A percentile compares a stretch with the other conserved stretches of the same genome.
Conservation (phyloP, 2,113 vertebrate genomes). For the Scomber scombrus region DNA sequence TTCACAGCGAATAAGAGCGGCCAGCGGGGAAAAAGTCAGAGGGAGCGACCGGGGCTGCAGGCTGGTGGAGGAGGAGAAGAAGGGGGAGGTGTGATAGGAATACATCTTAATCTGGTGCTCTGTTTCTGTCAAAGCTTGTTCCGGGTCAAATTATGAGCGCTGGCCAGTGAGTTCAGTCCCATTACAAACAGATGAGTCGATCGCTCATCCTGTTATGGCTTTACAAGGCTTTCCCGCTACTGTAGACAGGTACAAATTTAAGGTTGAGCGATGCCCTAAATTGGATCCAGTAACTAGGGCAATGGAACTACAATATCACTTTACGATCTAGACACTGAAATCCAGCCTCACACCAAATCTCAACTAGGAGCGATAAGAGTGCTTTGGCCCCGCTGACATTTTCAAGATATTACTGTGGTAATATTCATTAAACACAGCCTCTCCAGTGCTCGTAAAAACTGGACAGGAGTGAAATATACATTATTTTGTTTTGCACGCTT, state of each 20-base stretch:
- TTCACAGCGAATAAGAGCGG: slow-evolving; percentile 68
- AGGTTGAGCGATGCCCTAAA: slow-evolving; percentile 77
- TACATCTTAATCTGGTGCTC: slow-evolving; percentile 81
- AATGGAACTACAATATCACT: slow-evolving; percentile 74
- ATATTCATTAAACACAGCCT: slow-evolving; percentile 54
- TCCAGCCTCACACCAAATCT: slow-evolving; percentile 50
- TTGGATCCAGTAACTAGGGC: slow-evolving; percentile 78
- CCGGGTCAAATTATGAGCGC: slow-evolving; percentile 83
- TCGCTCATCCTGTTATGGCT: slow-evolving; percentile 78
- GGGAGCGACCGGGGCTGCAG: slow-evolving; percentile 26
- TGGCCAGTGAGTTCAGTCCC: slow-evolving; percentile 74
- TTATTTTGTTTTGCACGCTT: slow-evolving; percentile 49
- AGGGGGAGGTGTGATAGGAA: slow-evolving; percentile 71
- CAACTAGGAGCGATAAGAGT: slow-evolving; percentile 41
- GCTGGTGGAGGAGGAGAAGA: slow-evolving; percentile 42
- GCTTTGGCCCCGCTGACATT: slow-evolving; percentile 42
- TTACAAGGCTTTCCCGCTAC: slow-evolving; percentile 61
- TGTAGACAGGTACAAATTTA: slow-evolving; percentile 81
- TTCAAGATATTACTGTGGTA: slow-evolving; percentile 48
- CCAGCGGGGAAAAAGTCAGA: slow-evolving; percentile 48
- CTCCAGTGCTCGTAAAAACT: not conserved
- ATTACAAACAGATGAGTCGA: slow-evolving; percentile 83
- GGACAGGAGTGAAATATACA: slow-evolving; percentile 33
- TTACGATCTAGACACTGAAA: slow-evolving; percentile 64
- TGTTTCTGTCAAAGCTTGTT: slow-evolving; percentile 84